A percentile compares a stretch with the other conserved stretches of the same genome.
Evolutionary conservation across 2,113 vertebrate species (phyloP).

Genomic region (Xyliphius kryptos): DNA sequence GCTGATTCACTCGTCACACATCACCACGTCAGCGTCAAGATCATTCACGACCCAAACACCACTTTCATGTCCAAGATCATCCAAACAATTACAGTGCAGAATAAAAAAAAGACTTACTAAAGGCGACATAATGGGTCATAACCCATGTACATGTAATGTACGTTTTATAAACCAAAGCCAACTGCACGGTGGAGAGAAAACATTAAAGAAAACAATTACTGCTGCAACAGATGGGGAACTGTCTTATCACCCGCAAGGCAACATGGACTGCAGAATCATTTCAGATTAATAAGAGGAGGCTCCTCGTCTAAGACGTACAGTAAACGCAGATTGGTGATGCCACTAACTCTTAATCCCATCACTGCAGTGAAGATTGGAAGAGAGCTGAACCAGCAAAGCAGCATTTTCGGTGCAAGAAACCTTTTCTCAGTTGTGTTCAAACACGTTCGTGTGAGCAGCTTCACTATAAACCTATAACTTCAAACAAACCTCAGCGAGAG

Average conservation of each 20-base stretch:
- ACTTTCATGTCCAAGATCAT: too few relatives aligned
- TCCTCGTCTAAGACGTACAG: neutral
- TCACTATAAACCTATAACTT: constrained; percentile 43
- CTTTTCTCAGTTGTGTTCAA: constrained; percentile 26
- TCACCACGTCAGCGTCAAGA: too few relatives aligned
- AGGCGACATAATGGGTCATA: too few relatives aligned
- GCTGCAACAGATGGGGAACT: constrained; percentile 15
- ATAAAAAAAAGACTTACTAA: too few relatives aligned
- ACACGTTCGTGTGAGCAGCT: constrained; percentile 30
- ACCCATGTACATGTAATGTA: too few relatives aligned
- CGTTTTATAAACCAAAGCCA: too few relatives aligned
- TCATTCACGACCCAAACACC: too few relatives aligned
- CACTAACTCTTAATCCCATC: constrained; percentile 11
- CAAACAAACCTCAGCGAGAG: constrained; percentile 34
- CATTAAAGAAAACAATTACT: neutral
- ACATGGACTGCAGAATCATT: constrained; percentile 7
- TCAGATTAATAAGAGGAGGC: constrained; percentile 20
- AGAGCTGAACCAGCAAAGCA: constrained; percentile 5
- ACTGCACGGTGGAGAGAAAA: too few relatives aligned
- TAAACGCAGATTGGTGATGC: constrained; percentile 8
- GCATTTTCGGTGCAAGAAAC: constrained; percentile 19
- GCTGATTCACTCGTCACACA: too few relatives aligned
- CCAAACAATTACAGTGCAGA: too few relatives aligned
- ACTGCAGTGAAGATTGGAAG: constrained; percentile 4
- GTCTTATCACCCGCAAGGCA: constrained; percentile 1